phyloP scores from a whole-genome alignment of 1,140 invertebrate genomes.

The Brachionus plicatilis region DNA sequence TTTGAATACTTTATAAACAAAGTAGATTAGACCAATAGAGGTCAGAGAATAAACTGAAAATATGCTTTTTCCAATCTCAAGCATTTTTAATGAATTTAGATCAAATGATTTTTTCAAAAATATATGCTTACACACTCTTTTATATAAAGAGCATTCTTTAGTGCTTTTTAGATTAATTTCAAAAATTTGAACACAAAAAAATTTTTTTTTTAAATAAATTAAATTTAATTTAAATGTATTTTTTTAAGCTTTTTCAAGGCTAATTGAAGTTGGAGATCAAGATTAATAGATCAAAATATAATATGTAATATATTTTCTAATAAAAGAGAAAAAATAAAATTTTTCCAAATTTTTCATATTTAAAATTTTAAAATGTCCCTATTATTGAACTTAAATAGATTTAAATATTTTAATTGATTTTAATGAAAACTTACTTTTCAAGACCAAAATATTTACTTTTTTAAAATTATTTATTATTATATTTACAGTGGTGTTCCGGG shows the following conservation, averaged over 20 bases:
- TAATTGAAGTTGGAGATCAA: no score
- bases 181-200: not conserved
- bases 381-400: no score
- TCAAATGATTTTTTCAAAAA: not conserved
- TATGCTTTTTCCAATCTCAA: not conserved
- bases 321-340: no score
- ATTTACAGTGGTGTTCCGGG: no score
- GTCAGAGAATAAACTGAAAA: not conserved
- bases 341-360: no score
- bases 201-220: not conserved
- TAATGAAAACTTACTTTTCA: no score
- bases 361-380: no score
- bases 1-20: conserved; percentile 25
- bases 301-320: no score
- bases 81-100: not conserved
- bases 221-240: not conserved
- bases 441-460: no score
- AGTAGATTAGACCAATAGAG: conserved; percentile 8
- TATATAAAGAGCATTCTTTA: not conserved
- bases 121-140: not conserved
- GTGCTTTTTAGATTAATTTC: not conserved
- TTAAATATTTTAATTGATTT: no score
- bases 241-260: not conserved
- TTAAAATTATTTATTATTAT: no score
- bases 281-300: no score